These are phyloP conservation scores for Drymodes brunneopygia DNA, from an alignment of 2,113 vertebrate genomes.

Conservation along the genomic window DNA sequence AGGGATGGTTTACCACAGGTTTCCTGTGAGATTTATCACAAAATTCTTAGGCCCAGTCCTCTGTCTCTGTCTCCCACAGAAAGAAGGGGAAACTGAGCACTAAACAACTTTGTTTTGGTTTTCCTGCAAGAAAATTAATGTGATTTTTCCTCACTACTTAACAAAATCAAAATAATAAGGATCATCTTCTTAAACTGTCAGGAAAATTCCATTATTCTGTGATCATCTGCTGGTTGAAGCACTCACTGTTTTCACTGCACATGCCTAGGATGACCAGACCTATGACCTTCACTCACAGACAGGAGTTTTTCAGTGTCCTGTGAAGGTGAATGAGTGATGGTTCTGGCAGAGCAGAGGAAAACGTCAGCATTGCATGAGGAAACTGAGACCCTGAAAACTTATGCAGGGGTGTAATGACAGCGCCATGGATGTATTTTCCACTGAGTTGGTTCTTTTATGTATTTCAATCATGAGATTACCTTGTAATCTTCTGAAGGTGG, in stretches of 20 bases:
- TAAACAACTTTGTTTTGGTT: neutral
- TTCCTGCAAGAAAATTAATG: neutral
- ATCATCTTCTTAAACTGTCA: neutral
- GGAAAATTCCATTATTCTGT: neutral
- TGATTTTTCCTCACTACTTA: neutral
- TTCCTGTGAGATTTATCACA: neutral
- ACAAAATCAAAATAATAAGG: neutral
- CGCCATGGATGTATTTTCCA: neutral
- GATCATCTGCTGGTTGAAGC: neutral
- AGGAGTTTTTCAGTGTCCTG: neutral
- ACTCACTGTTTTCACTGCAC: neutral
- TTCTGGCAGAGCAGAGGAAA: neutral
- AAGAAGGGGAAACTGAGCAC: neutral
- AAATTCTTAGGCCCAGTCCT: neutral
- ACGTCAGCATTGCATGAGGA: fast-evolving
- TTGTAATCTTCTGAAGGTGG: neutral
- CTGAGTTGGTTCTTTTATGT: neutral
- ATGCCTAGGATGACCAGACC: neutral
- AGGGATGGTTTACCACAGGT: neutral
- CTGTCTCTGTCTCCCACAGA: neutral
- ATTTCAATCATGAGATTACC: neutral
- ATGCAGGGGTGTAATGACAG: neutral
- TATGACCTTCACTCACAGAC: fast-evolving
- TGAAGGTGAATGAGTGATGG: neutral
- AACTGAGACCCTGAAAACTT: neutral